Base-by-base conservation (phyloP, 1,140 invertebrate species). In the Drosophila mojavensis region DNA sequence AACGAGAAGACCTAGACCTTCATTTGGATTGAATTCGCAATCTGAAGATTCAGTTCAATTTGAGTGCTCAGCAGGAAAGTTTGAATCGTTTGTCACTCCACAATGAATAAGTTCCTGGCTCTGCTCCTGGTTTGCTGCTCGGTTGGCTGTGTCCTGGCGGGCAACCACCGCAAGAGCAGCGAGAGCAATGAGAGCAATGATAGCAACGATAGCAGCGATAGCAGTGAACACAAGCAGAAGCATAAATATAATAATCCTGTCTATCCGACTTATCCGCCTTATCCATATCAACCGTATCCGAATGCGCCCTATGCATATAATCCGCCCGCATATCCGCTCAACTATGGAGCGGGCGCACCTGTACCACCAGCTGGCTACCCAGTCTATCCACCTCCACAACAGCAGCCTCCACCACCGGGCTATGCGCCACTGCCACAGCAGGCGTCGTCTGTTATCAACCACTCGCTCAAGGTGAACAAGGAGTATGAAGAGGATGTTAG, bases 381-480 rank as follows among this genome's bases (percentile, higher is more conserved):
- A 6, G 20, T 36, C 33, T 41, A 15, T 20, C 53, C 76, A 55
- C 69, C 63, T 7, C 33, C 5, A 10, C 33, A 7, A 1, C 33
- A 26, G 15, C 43, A 17, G 26, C 67, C 26, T 13, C 61, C 41
- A 11, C 2, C 10, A 11, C 36, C 36, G 43, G 43, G n/a, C n/a
- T 15, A 15, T 17, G 11, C 30, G 28, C 48, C 50, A 36, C n/a
- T 0, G 36, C 36, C 36, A 11, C 41, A 33, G 36, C 10, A 39
- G 3, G 62, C 68, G 50, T 70, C 81, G 11, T 86, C 82, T 28
- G 70, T 81, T 7, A 86, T 85, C 1, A 85, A 78, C 30, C 81
- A 85, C 48, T 86, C 82, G 5, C 81, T 85, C 10, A 81, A 85
- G 59, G 81, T 85, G 6, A 79, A 86, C 41, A 85, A 85, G 39